Conservation (phyloP, 2,797 vertebrate genomes). For the Protonibea diacanthus region DNA sequence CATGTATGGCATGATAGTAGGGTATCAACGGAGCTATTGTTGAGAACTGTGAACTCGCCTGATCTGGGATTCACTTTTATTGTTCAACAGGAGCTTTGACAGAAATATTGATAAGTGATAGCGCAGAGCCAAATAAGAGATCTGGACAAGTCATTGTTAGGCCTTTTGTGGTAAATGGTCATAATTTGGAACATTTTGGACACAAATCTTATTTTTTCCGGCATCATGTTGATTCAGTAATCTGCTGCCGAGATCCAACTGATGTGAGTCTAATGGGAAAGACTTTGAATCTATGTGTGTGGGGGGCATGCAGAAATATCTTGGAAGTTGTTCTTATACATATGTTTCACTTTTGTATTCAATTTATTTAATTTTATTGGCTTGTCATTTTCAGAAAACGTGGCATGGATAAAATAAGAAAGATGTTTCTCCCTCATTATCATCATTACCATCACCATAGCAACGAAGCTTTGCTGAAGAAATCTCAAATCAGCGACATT, state of each 20-base stretch:
- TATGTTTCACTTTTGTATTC: no score
- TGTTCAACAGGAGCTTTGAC: not conserved
- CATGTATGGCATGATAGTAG: not conserved
- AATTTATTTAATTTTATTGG: no score
- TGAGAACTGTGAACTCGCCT: not conserved
- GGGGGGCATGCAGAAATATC: not conserved
- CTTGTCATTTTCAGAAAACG: not conserved
- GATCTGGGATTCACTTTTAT: not conserved
- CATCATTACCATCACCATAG: not conserved
- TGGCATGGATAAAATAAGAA: no score
- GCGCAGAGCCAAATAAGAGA: not conserved
- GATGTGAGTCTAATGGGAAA: not conserved
- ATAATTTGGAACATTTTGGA: not conserved
- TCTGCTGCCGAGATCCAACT: not conserved
- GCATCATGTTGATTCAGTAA: not conserved
- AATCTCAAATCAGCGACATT: not conserved
- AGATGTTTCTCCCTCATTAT: not conserved
- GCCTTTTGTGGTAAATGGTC: no score
- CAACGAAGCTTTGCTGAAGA: not conserved
- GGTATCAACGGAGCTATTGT: not conserved
- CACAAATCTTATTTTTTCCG: not conserved
- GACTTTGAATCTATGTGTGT: not conserved
- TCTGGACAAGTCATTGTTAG: not conserved
- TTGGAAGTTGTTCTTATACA: no score
- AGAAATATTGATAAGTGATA: not conserved